phyloP scores from a whole-genome alignment of 2,113 vertebrate species.

The Silurus asotus region DNA sequence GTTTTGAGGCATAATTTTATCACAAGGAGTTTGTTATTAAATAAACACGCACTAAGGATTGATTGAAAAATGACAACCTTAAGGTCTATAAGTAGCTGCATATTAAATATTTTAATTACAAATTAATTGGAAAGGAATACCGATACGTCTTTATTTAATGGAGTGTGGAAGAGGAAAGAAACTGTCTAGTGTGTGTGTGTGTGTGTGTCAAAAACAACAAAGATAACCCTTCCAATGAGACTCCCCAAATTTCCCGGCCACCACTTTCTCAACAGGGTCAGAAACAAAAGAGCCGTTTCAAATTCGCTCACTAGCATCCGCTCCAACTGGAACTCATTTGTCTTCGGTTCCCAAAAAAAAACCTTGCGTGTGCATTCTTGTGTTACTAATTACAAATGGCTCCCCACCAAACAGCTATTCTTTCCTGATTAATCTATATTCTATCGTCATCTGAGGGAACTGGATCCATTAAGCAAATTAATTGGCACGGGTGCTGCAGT shows the following conservation, averaged over 20 bases:
- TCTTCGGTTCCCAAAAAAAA: not conserved
- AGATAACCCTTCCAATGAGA: slow-evolving; percentile 13
- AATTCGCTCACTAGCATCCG: slow-evolving; percentile 26
- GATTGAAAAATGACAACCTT: not conserved
- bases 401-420: slow-evolving; percentile 26
- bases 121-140: not conserved
- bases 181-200: not conserved
- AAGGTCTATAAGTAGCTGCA: not conserved
- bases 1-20: not conserved
- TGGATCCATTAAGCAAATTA: slow-evolving; percentile 27
- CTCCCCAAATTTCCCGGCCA: slow-evolving; percentile 1
- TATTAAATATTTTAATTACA: not conserved
- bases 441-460: slow-evolving; percentile 26
- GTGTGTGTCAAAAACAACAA: not conserved
- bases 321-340: not conserved
- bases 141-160: not conserved
- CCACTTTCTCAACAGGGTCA: slow-evolving; percentile 24
- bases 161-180: not conserved
- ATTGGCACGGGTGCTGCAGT: slow-evolving; percentile 25
- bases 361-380: not conserved
- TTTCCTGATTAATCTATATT: slow-evolving; percentile 26
- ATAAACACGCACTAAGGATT: not conserved
- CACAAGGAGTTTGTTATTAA: not conserved
- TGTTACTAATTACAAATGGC: slow-evolving; percentile 29
- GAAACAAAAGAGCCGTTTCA: slow-evolving; percentile 16